Conservation (phyloP, 2,888 invertebrate species). For the Liopterus haemorrhoidalis region DNA sequence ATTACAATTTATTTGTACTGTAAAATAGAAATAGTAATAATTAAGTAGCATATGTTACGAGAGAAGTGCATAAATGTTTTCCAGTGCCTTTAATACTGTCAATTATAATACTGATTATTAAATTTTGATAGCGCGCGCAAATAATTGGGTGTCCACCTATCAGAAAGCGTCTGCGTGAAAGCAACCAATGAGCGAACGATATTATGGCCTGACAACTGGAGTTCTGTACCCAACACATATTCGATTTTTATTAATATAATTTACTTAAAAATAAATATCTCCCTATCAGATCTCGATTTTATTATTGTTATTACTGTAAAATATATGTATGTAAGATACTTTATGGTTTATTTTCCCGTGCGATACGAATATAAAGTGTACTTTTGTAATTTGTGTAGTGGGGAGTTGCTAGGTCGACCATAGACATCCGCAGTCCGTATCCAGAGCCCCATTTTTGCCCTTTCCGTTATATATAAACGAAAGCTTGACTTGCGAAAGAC, state of each 20-base stretch:
- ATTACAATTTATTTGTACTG: too few relatives aligned
- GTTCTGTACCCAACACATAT: conserved; percentile 23
- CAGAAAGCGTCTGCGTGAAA: conserved; percentile 20
- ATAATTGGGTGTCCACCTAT: conserved; percentile 16
- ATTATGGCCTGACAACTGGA: conserved; percentile 37
- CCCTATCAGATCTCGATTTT: too few relatives aligned
- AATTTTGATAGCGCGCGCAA: conserved; percentile 13
- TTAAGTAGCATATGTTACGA: too few relatives aligned
- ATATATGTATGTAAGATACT: conserved; percentile 15
- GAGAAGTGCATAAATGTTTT: too few relatives aligned
- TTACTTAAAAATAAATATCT: neutral
- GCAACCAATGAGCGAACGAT: conserved; percentile 32
- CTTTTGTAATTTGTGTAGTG: conserved; percentile 9
- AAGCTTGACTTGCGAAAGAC: conserved; percentile 17
- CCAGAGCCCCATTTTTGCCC: conserved; percentile 22
- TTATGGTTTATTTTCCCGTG: conserved; percentile 7
- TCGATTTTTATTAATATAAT: conserved; percentile 1
- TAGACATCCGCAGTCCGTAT: conserved; percentile 11
- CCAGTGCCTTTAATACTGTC: too few relatives aligned
- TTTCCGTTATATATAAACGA: conserved; percentile 31
- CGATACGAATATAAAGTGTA: neutral
- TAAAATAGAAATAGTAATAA: too few relatives aligned
- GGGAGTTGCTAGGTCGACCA: conserved; percentile 13
- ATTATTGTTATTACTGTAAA: conserved; percentile 8
- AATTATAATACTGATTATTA: conserved; percentile 4